These are phyloP conservation scores for Globodera ellingtonae DNA, from an alignment of 1,140 invertebrate species.

Conservation along the genomic window DNA sequence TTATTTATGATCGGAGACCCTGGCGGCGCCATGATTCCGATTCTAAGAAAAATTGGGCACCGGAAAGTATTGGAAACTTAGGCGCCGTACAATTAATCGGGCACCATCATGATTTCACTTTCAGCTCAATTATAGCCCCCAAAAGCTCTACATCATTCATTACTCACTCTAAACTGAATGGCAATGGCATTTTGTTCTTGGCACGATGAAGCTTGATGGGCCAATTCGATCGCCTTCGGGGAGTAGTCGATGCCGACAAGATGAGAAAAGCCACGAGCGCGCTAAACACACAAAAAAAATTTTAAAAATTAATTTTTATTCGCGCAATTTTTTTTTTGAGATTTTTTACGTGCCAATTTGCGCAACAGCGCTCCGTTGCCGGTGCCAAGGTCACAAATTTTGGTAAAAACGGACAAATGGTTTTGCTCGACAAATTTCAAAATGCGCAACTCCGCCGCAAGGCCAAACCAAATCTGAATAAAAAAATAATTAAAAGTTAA, in stretches of 20 bases:
- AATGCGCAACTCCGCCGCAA: conserved; percentile 77
- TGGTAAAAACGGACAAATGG: conserved; percentile 41
- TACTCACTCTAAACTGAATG: conserved; percentile 11
- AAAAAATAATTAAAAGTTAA: neutral
- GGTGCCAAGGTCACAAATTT: conserved; percentile 75
- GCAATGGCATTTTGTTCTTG: conserved; percentile 52
- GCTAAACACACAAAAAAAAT: conserved; percentile 61
- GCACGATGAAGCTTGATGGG: conserved; percentile 62
- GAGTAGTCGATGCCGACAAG: conserved; percentile 84
- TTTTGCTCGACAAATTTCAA: conserved; percentile 70
- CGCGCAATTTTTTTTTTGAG: neutral
- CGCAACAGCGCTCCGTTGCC: conserved; percentile 86
- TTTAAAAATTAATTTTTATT: too few relatives aligned
- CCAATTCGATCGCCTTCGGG: conserved; percentile 76
- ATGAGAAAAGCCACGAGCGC: conserved; percentile 74
- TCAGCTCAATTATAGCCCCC: too few relatives aligned
- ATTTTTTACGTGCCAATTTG: conserved; percentile 71
- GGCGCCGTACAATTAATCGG: too few relatives aligned
- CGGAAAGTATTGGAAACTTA: too few relatives aligned
- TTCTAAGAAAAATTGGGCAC: too few relatives aligned
- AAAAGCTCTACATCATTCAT: neutral
- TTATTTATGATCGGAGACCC: too few relatives aligned
- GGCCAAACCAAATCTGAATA: conserved; percentile 73
- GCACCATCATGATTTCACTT: too few relatives aligned
- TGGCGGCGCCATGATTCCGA: too few relatives aligned